phyloP scores from a whole-genome alignment of 2,113 vertebrate genomes.

The Syngnathus floridae region DNA sequence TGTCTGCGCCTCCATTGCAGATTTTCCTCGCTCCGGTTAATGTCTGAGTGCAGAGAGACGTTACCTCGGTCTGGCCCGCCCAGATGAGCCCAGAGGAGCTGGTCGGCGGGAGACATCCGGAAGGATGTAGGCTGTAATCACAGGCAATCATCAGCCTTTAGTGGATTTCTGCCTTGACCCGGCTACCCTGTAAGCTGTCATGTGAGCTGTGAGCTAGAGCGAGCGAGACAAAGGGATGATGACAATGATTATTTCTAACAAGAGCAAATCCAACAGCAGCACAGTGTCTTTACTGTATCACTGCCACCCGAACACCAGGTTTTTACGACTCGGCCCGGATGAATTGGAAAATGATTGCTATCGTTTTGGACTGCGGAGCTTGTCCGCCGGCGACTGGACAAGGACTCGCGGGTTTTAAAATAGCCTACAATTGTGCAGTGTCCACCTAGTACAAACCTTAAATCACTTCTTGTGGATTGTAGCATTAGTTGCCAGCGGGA shows the following conservation, averaged over 20 bases:
- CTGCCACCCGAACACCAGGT: not conserved
- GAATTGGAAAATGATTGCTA: not conserved
- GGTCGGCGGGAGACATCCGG: slow-evolving; percentile 19
- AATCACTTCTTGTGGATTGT: not conserved
- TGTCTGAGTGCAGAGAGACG: slow-evolving; percentile 37
- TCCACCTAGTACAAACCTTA: not conserved
- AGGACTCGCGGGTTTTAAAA: not conserved
- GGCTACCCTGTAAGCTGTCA: slow-evolving; percentile 37
- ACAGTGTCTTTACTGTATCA: slow-evolving; percentile 8
- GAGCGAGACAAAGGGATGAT: slow-evolving; percentile 18
- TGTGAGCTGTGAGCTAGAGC: slow-evolving; percentile 32
- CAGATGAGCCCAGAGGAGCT: slow-evolving; percentile 56
- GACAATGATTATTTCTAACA: slow-evolving; percentile 12
- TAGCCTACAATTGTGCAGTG: not conserved
- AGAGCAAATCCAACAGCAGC: not conserved
- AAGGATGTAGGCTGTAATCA: slow-evolving; percentile 58
- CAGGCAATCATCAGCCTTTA: slow-evolving; percentile 59
- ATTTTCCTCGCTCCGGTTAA: slow-evolving; percentile 45
- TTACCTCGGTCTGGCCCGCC: slow-evolving; percentile 32
- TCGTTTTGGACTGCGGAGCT: not conserved
- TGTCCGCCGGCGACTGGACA: not conserved
- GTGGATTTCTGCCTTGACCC: slow-evolving; percentile 36
- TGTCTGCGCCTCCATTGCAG: slow-evolving; percentile 47
- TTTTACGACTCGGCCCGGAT: slow-evolving; percentile 1
- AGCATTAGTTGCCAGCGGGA: not conserved